These are phyloP conservation scores for Mastigias papua DNA, from an alignment of 30 jellyfish, hydroid and myxozoan genomes.

Conservation along the genomic window DNA sequence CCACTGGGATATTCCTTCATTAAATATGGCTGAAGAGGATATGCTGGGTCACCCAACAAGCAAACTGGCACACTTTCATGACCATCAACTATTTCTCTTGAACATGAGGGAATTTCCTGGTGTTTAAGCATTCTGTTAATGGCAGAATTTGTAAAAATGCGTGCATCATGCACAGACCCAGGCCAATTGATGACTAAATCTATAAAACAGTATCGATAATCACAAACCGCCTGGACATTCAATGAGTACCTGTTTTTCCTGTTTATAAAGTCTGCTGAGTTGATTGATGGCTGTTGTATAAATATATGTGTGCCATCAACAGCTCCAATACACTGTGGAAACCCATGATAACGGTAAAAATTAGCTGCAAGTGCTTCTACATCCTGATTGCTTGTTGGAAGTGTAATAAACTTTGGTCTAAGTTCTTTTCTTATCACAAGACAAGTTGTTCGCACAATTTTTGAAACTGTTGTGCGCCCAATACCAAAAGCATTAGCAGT, in stretches of 20 bases:
- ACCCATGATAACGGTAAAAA: conserved; percentile 37
- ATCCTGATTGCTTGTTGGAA: conserved; percentile 1
- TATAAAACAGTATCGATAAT: conserved; percentile 34
- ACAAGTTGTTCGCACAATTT: not conserved
- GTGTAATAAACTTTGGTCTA: not conserved
- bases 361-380: not conserved
- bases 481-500: conserved; percentile 11
- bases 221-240: conserved; percentile 34
- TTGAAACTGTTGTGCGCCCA: not conserved
- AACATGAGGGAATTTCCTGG: conserved; percentile 52
- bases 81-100: conserved; percentile 68
- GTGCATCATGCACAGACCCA: conserved; percentile 64
- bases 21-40: conserved; percentile 74
- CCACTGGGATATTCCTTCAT: conserved; percentile 74
- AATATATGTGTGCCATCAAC: conserved; percentile 67
- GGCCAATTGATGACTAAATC: conserved; percentile 70
- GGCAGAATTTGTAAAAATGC: conserved; percentile 46
- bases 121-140: conserved; percentile 22
- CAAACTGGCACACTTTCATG: conserved; percentile 63
- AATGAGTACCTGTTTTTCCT: conserved; percentile 38
- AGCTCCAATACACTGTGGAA: conserved; percentile 62
- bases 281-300: conserved; percentile 26
- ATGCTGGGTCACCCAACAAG: conserved; percentile 81
- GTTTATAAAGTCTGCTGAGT: conserved; percentile 24
- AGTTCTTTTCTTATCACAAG: not conserved